Base-by-base conservation (phyloP, 2,113 vertebrate species). In the Passer domesticus region DNA sequence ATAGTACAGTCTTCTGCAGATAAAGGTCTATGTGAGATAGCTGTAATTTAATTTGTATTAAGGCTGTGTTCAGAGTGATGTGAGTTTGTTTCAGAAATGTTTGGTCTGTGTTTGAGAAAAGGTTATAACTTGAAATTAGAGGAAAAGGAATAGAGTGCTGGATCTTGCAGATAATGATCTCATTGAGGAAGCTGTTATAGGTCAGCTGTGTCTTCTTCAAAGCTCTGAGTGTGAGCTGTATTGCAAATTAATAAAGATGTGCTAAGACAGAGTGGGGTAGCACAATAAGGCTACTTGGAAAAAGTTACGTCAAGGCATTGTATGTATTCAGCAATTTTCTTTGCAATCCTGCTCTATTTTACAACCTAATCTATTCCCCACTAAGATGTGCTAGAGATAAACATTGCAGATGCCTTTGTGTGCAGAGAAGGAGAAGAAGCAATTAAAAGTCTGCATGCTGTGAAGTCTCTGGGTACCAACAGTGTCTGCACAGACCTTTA, bases 401-500 rank as follows among this genome's bases (percentile, higher is more conserved):
- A 87, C 22, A 13, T 41, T 69, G 49, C 50, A 69, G 53, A 49
- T 84, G 49, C 70, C 72, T 69, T 91, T n/a, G 37, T 58, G 80
- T 88, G 39, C 43, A 33, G 83, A 55, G 85, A 53, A n/a, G 31
- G 55, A 68, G 33, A 49, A 69, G 33, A 87, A 66, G 69, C 88
- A 94, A 95, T 93, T 95, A 95, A n/a, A 92, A 82, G 47, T 77
- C 64, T 76, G 50, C 80, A 35, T 64, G 70, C 92, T 96, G 77
- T 95, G 95, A 87, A 67, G 89, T 90, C 59, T 87, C 69, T 58
- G 80, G 20, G 35, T 47, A 17, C 31, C 31, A 52, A 4, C 27
- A 66, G 37, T 63, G 72, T 78, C 64, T 76, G 62, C 49, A 43
- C 31, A 90, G 83, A 47, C 60, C 50, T 63, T 37, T 55, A 6